Evolutionary conservation across 2,888 invertebrate genomes (phyloP), one percentile per base, ranked within the genome.

Genomic region (Anoplius nigerrimus): DNA sequence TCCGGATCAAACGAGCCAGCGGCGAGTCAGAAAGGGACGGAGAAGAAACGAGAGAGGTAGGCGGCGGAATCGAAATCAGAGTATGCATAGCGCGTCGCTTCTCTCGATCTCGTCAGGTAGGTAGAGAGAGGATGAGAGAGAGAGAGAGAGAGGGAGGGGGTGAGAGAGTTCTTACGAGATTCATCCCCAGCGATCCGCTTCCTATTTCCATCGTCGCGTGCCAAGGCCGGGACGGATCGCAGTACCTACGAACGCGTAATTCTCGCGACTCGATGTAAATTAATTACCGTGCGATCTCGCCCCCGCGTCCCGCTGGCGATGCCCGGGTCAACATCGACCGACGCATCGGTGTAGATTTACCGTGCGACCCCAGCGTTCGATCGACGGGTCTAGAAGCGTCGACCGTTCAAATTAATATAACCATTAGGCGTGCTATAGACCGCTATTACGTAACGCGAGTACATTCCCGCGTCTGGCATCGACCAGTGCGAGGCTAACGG

Each of bases 341-440:
- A 62, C 68, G n/a, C n/a, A 68, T 75, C 72, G 73, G 74, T 67
- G 74, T 69, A 70, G 74, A 75, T 74, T 75, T 69, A 68, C 63
- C 64, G 20, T 46, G 53, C 34, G 34, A 34, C n/a, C n/a, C n/a
- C n/a, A n/a, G n/a, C 34, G 34, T 34, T 34, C 34, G 4, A 11
- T 13, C 1, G 8, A 1, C 34, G 34, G 11, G 11, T 6, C 11
- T 1, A 1, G 11, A 13, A 34, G 34, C 34, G 24, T 24, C 24
- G 24, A 24, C 69, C 65, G 65, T 76, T 78, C 74, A 78, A 78
- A 76, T 71, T 74, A 78, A 75, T 71, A 78, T 75, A 76, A 78
- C 74, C 78, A 64, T 66, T 55, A 13, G 67, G 65, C 42, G 16
- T 54, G 21, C 43, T 16, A 48, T 59, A 54, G 20, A 34, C 45